A percentile compares a stretch with the other conserved stretches of the same genome.
Evolutionary conservation across 2,797 vertebrate genomes (phyloP).

Genomic region (Centroberyx gerrardi): DNA sequence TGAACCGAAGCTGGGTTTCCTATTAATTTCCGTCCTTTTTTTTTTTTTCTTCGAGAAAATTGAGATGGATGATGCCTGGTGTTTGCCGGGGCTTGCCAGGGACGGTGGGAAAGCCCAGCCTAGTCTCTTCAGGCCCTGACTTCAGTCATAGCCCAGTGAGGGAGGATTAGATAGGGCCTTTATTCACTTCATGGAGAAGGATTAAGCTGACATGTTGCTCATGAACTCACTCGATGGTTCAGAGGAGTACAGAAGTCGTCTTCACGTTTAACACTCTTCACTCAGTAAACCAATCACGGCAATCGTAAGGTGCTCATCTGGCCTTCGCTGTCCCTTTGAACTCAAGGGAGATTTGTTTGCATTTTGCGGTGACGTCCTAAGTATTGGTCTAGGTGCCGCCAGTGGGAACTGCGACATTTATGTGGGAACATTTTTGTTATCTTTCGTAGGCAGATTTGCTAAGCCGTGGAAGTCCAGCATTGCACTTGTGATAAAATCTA

Average conservation of each 20-base stretch:
- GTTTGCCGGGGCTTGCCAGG: constrained; percentile 35
- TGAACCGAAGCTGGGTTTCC: constrained; percentile 69
- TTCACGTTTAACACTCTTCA: constrained; percentile 27
- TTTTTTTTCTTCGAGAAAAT: constrained; percentile 61
- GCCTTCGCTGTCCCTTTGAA: constrained; percentile 46
- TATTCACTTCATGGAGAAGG: constrained; percentile 50
- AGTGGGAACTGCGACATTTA: constrained; percentile 11
- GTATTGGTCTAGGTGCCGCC: constrained; percentile 39
- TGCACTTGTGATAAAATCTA: constrained; percentile 36
- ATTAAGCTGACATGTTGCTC: constrained; percentile 55
- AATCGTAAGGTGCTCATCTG: constrained; percentile 13
- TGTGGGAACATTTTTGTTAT: constrained; percentile 44
- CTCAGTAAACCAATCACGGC: constrained; percentile 23
- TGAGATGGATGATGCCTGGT: constrained; percentile 76
- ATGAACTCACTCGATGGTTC: constrained; percentile 46
- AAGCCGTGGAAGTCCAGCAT: constrained; percentile 24
- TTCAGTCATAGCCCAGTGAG: constrained; percentile 46
- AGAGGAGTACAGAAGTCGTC: constrained; percentile 25
- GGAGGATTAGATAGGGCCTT: constrained; percentile 57
- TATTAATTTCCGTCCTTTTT: constrained; percentile 75
- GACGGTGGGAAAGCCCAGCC: constrained; percentile 17
- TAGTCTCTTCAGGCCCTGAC: constrained; percentile 12
- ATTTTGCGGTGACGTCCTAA: constrained; percentile 45
- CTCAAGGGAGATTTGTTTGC: constrained; percentile 47
- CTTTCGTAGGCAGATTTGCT: constrained; percentile 46